These are phyloP conservation scores for Drosophila nigromelanica DNA, from an alignment of 1,140 invertebrate species.

Conservation along the genomic window DNA sequence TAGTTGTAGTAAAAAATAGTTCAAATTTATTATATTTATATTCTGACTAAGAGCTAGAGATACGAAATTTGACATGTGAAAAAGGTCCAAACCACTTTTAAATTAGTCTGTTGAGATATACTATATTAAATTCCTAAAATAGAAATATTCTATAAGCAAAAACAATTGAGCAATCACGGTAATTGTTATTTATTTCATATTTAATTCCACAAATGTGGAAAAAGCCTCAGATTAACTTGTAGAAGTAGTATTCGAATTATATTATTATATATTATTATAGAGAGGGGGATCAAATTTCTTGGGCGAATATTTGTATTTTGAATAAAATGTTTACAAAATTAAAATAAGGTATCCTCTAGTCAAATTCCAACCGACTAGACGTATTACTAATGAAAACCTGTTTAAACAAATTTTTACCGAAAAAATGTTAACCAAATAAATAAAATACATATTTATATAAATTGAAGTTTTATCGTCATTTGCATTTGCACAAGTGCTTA, in stretches of 20 bases:
- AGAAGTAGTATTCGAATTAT: too few relatives aligned
- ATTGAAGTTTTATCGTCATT: constrained; percentile 23
- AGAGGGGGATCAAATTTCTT: too few relatives aligned
- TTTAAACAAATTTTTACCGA: constrained; percentile 18
- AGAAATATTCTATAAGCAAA: not conserved
- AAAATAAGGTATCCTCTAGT: not conserved
- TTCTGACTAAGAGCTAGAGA: too few relatives aligned
- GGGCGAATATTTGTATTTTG: too few relatives aligned
- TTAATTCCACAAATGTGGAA: not conserved
- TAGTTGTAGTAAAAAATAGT: not conserved
- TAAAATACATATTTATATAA: constrained; percentile 4
- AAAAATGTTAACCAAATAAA: not conserved
- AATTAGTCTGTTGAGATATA: too few relatives aligned
- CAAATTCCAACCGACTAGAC: not conserved
- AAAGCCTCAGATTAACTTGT: too few relatives aligned
- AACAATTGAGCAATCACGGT: not conserved
- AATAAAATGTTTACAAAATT: too few relatives aligned
- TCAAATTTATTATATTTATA: not conserved
- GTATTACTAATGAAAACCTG: constrained; percentile 30
- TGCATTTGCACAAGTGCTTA: constrained; percentile 44
- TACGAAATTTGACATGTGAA: too few relatives aligned
- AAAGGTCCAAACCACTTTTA: too few relatives aligned
- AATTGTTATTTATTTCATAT: not conserved
- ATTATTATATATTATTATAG: too few relatives aligned
- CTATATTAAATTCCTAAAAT: too few relatives aligned